Base-by-base conservation (phyloP, 2,113 vertebrate genomes). In the Nettapus auritus region DNA sequence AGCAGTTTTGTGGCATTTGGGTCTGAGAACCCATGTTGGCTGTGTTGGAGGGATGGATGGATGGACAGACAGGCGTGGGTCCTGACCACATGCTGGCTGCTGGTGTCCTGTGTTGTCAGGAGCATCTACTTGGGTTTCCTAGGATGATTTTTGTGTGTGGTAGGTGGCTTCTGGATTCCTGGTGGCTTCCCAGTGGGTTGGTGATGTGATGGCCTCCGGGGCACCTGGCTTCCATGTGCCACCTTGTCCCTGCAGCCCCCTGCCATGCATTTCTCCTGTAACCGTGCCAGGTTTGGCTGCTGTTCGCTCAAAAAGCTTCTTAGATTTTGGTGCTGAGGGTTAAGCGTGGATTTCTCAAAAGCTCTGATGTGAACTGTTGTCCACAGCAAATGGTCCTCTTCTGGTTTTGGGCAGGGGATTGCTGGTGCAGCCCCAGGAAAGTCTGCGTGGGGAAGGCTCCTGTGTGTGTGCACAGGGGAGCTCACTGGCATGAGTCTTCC, bases 21-120 rank as follows among this genome's bases (percentile, higher is more conserved):
- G 46, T 7, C 33, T 2, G 9, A 48, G 59, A 73, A 22, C 33
- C 48, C 70, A 1, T 0, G 0, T n/a, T 59, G 85, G 78, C 36
- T 57, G 57, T 1, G 0, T 23, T 4, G 5, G 44, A 33, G 2
- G 4, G 75, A 29, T 2, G 4, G 75, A 33, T 0, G 1, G 76
- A 34, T 1, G 2, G 75, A 79, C 22, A 10, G 48, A 13, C 9
- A 2, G 0, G 0, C 0, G 22, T 15, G 75, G 33, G 67, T 29
- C 62, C 48, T 31, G 44, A 48, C 33, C 22, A 0, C 2, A 21
- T 28, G 34, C 33, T 1, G 9, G 3, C 2, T 53, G 40, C 28
- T 63, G 71, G 42, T 46, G 11, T 71, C 63, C 19, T 36, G 31
- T 14, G 28, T 64, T 62, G 38, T 11, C 34, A 1, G 17, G 55